Conservation (phyloP, 2,888 invertebrate species). For the Carpatolechia fugitivella region DNA sequence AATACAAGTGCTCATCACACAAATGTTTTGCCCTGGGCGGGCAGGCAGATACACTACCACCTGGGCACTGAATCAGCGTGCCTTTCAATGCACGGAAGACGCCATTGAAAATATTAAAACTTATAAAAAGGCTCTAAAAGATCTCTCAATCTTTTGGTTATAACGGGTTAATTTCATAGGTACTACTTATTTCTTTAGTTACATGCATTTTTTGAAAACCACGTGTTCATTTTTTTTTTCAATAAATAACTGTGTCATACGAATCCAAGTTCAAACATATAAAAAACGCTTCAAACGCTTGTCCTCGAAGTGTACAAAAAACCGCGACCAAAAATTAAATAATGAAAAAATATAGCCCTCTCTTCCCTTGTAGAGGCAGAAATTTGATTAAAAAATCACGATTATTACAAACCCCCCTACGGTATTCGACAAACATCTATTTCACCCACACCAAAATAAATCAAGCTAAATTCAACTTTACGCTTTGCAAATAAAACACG, state of each 20-base stretch:
- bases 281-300: slow-evolving; percentile 67
- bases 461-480: background rate
- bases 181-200: too few relatives aligned
- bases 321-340: slow-evolving; percentile 76
- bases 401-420: slow-evolving; percentile 72
- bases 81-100: too few relatives aligned
- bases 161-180: too few relatives aligned
- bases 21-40: too few relatives aligned
- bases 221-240: too few relatives aligned
- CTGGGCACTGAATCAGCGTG: too few relatives aligned
- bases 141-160: too few relatives aligned
- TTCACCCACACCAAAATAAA: background rate
- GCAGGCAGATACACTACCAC: too few relatives aligned
- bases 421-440: slow-evolving; percentile 46
- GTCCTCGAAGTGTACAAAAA: slow-evolving; percentile 70
- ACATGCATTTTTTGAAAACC: too few relatives aligned
- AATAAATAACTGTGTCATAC: slow-evolving; percentile 50
- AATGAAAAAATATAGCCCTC: slow-evolving; percentile 78
- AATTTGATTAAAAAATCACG: slow-evolving; percentile 81
- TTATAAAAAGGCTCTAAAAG: too few relatives aligned
- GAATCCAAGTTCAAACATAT: slow-evolving; percentile 44
- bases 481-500: slow-evolving; percentile 20
- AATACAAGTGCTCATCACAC: too few relatives aligned
- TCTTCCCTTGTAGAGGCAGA: slow-evolving; percentile 76
- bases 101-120: too few relatives aligned